These are phyloP conservation scores for Pocota personata DNA, from an alignment of 2,888 invertebrate genomes.

Conservation along the genomic window DNA sequence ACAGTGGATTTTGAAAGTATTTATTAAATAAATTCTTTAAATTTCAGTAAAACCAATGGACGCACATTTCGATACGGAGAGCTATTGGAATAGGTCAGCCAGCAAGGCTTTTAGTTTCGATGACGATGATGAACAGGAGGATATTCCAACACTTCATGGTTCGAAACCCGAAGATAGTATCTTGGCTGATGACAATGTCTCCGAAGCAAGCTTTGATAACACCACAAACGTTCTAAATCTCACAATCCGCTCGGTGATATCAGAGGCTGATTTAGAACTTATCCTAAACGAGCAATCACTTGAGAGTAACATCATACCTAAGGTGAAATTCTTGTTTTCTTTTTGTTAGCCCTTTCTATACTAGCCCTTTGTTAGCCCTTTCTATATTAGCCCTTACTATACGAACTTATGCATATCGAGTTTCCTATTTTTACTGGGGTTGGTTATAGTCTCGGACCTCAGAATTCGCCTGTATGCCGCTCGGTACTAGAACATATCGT, in stretches of 20 bases:
- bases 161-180: slow-evolving; percentile 14
- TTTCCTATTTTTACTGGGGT: no score
- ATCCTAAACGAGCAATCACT: slow-evolving; percentile 79
- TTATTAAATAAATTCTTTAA: not conserved
- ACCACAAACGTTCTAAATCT: slow-evolving; percentile 78
- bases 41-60: slow-evolving; percentile 75
- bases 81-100: slow-evolving; percentile 91
- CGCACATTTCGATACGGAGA: slow-evolving; percentile 85
- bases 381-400: no score
- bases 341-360: no score
- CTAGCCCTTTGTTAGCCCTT: no score
- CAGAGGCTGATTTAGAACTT: slow-evolving; percentile 79
- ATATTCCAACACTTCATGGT: not conserved
- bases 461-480: no score
- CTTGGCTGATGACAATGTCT: slow-evolving; percentile 77
- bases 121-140: slow-evolving; percentile 86
- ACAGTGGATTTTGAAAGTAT: not conserved
- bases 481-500: no score
- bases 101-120: slow-evolving; percentile 91
- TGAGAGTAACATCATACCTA: slow-evolving; percentile 78
- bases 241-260: slow-evolving; percentile 80
- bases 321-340: slow-evolving; percentile 68
- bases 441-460: no score
- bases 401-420: no score
- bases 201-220: slow-evolving; percentile 81